Evolutionary conservation across 1,140 invertebrate genomes (phyloP), one percentile per base, ranked within the genome.

Genomic region (Maconellicoccus hirsutus): DNA sequence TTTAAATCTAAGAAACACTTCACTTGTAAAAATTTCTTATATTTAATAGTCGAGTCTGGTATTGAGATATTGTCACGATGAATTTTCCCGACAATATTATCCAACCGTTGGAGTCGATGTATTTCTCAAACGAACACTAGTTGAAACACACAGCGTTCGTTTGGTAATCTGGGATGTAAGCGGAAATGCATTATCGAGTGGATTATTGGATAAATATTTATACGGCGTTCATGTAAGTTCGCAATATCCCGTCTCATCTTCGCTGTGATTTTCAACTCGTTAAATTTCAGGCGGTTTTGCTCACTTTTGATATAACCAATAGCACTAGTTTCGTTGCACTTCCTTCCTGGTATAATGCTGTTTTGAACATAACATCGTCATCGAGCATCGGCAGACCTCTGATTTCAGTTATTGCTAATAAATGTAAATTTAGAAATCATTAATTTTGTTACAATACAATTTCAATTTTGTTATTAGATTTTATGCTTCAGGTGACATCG

Each of bases 271-370:
- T 8, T 16, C n/a, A n/a, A n/a, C n/a, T 52, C 42, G 16, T 66
- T 22, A 66, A 23, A 26, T 21, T 71, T 33, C 52, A 63, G 70
- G 61, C 33, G 39, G 29, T 71, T 16, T 69, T 96, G 69, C 81
- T 94, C 70, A 88, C 94, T 0, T 95, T 93, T 80, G 93, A 96
- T 77, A 86, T 95, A 4, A 93, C 91, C 33, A 93, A 90, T 76
- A 81, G 83, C 61, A 82, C 84, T 73, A 93, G 89, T 79, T 94
- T 95, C 79, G 90, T 91, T 69, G 86, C 86, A 73, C 77, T 94
- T 6, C 81, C 83, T 21, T 82, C 86, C 16, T 96, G 93, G 93
- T 66, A 66, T 16, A 66, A 26, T 25, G 61, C 61, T 4, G 61
- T 66, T 14, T 8, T 66, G 22, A 66, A 66, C 25, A 26, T 26